A percentile compares a stretch with the other conserved stretches of the same genome.
Conservation (phyloP, 1,140 invertebrate species). For the Aphelenchoides avenae region DNA sequence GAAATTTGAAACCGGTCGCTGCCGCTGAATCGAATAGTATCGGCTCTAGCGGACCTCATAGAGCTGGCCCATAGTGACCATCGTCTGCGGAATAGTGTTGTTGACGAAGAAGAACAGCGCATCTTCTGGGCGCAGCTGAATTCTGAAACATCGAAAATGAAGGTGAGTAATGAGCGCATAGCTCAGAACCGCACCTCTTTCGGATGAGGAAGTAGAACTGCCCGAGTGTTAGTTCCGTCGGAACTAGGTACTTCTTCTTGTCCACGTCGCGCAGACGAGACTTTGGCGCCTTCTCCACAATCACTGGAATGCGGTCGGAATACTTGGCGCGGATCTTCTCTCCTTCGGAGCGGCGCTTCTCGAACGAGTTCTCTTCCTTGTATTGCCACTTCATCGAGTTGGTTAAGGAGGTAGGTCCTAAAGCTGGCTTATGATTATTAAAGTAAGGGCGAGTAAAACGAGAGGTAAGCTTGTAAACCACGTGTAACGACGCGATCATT, state of each 20-base stretch:
- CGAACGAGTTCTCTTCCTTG: constrained; percentile 97
- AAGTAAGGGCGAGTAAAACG: no score
- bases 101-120: constrained; percentile 99
- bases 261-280: constrained; percentile 94
- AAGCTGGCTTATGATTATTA: no score
- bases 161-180: no score
- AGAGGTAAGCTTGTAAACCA: no score
- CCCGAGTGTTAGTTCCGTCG: constrained; percentile 95
- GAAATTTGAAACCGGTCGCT: no score
- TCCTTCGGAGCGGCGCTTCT: constrained; percentile 93
- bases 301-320: constrained; percentile 87
- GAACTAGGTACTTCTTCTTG: constrained; percentile 99
- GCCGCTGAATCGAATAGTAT: no score
- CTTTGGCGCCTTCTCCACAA: constrained; percentile 72
- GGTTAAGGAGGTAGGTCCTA: no score
- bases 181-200: no score
- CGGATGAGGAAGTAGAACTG: constrained; percentile 99
- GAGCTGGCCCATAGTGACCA: constrained; percentile 92
- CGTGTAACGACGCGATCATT: no score
- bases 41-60: no score
- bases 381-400: constrained; percentile 99
- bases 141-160: no score
- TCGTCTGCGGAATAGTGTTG: constrained; percentile 98
- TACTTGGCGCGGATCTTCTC: constrained; percentile 99
- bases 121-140: constrained; percentile 85